A percentile compares a stretch with the other conserved stretches of the same genome.
These are phyloP conservation scores for Siniperca obscura DNA, from an alignment of 2,797 vertebrate genomes.

Conservation along the genomic window DNA sequence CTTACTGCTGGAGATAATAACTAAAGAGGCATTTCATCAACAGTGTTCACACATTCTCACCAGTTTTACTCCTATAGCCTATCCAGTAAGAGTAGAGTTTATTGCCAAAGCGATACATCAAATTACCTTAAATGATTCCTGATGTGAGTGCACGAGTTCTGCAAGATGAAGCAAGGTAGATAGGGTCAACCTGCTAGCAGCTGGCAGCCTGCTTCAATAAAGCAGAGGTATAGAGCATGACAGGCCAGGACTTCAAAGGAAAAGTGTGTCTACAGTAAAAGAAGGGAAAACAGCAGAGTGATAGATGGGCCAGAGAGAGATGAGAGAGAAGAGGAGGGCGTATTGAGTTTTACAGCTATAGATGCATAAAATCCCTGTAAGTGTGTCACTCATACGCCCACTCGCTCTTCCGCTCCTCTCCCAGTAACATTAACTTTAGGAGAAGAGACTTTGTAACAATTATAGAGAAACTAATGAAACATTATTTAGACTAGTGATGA, in stretches of 20 bases:
- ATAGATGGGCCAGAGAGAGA: constrained; percentile 52
- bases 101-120: constrained; percentile 23
- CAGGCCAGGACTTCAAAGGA: constrained; percentile 65
- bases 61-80: constrained; percentile 4
- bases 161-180: constrained; percentile 32
- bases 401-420: constrained; percentile 44
- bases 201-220: constrained; percentile 53
- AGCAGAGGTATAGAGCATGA: constrained; percentile 12
- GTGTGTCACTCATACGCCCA: constrained; percentile 72
- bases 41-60: constrained; percentile 45
- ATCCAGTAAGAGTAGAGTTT: constrained; percentile 20
- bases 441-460: too few relatives aligned
- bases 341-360: constrained; percentile 54
- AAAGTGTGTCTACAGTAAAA: constrained; percentile 37
- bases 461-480: too few relatives aligned
- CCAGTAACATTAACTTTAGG: constrained; percentile 65
- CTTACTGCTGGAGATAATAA: constrained; percentile 26
- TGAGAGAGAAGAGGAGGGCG: constrained; percentile 28
- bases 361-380: constrained; percentile 65
- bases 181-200: constrained; percentile 40
- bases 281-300: constrained; percentile 44
- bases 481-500: too few relatives aligned
- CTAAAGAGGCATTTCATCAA: constrained; percentile 26
- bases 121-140: constrained; percentile 45
- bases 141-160: constrained; percentile 32